Conservation (phyloP, 2,797 vertebrate genomes). For the Geranospiza caerulescens region DNA sequence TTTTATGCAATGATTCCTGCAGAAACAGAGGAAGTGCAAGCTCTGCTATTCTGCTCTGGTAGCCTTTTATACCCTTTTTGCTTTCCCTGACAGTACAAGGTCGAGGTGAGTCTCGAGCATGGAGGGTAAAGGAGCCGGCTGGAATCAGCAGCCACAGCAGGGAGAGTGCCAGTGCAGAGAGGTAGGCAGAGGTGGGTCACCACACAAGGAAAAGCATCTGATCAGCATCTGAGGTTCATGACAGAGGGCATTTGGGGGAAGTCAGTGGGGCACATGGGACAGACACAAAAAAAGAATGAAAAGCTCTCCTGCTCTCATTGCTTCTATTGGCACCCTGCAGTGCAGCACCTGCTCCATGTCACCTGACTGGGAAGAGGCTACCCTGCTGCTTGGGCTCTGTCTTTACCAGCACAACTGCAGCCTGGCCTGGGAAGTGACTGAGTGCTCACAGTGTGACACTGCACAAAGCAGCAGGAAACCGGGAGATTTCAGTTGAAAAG, state of each 20-base stretch:
- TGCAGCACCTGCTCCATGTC: not conserved
- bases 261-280: not conserved
- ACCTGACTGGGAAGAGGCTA: not conserved
- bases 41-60: not conserved
- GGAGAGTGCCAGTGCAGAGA: not conserved
- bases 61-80: not conserved
- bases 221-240: not conserved
- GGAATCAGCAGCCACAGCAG: not conserved
- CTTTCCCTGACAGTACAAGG: not conserved
- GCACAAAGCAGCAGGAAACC: not conserved
- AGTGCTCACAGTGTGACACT: not conserved
- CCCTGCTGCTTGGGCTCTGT: not conserved
- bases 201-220: not conserved
- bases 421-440: not conserved
- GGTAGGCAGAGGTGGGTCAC: not conserved
- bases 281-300: not conserved
- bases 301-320: not conserved
- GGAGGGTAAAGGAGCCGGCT: not conserved
- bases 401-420: not conserved
- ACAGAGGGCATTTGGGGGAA: not conserved
- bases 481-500: not conserved
- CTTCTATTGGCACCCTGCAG: not conserved
- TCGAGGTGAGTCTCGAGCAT: rapidly evolving
- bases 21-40: not conserved
- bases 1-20: not conserved